Percentiles rank a stretch among this genome's conserved stretches.
Evolutionary conservation across 2,797 vertebrate genomes (phyloP).

Genomic region (Melanotaenia pygmaea): DNA sequence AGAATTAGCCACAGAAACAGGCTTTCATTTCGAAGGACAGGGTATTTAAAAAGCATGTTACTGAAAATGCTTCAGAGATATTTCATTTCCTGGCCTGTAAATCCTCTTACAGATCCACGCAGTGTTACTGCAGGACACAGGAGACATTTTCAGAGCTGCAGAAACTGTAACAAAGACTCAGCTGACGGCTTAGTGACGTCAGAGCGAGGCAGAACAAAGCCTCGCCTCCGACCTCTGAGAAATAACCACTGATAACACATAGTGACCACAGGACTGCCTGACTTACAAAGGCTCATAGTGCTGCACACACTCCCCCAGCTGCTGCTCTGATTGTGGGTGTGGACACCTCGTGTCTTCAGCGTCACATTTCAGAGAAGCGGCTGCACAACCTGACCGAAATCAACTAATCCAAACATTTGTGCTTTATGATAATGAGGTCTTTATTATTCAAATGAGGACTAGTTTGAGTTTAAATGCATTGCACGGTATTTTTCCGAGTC

Average conservation of each 20-base stretch:
- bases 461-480: not conserved
- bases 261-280: slow-evolving; percentile 13
- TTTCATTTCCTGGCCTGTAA: not conserved
- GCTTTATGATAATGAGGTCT: not conserved
- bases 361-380: not conserved
- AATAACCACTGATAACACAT: slow-evolving; percentile 43
- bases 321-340: not conserved
- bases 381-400: not conserved
- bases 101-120: slow-evolving; percentile 16
- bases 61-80: not conserved
- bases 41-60: not conserved
- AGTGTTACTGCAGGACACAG: slow-evolving; percentile 29
- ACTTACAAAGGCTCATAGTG: slow-evolving; percentile 38
- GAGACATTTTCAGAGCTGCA: slow-evolving; percentile 47
- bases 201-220: slow-evolving; percentile 58
- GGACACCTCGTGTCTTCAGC: slow-evolving; percentile 25
- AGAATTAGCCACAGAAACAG: not conserved
- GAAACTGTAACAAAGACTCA: slow-evolving; percentile 58
- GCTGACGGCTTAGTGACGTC: slow-evolving; percentile 60
- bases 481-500: not conserved
- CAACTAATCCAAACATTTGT: not conserved
- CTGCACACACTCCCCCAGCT: slow-evolving; percentile 1
- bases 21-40: not conserved
- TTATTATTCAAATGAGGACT: not conserved
- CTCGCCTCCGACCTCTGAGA: slow-evolving; percentile 48